A percentile compares a stretch with the other conserved stretches of the same genome.
phyloP scores from a whole-genome alignment of 1,140 invertebrate species.

The Euborellia annulipes region DNA sequence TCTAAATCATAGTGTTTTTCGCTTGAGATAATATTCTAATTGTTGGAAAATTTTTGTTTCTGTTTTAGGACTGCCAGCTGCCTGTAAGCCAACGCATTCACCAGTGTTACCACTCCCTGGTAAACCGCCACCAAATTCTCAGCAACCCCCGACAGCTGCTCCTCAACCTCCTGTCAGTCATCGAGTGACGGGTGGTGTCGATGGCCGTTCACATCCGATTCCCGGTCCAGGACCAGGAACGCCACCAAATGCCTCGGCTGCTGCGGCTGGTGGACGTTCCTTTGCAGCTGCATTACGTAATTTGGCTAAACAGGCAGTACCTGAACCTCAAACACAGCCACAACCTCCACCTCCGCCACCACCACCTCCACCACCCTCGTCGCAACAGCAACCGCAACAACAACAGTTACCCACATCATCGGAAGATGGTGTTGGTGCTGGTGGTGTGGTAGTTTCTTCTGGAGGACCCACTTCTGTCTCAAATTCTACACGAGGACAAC shows the following conservation, averaged over 20 bases:
- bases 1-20: no score
- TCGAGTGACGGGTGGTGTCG: constrained; percentile 13
- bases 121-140: no score
- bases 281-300: constrained; percentile 67
- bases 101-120: no score
- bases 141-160: no score
- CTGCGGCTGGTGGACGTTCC: constrained; percentile 20
- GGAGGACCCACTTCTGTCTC: no score
- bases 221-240: constrained; percentile 18
- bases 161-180: no score
- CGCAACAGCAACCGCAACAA: constrained; percentile 1
- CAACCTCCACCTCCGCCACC: not conserved
- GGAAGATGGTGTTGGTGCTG: not conserved
- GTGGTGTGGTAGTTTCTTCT: not conserved
- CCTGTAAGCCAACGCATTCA: no score
- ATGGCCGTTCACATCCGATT: constrained; percentile 19
- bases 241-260: not conserved
- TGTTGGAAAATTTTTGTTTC: no score
- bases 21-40: no score
- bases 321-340: constrained; percentile 15
- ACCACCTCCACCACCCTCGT: not conserved
- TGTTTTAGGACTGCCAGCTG: no score
- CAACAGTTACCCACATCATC: not conserved
- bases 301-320: constrained; percentile 61
- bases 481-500: no score